Base-by-base conservation (phyloP, 2,888 invertebrate genomes). In the Thera obeliscata region DNA sequence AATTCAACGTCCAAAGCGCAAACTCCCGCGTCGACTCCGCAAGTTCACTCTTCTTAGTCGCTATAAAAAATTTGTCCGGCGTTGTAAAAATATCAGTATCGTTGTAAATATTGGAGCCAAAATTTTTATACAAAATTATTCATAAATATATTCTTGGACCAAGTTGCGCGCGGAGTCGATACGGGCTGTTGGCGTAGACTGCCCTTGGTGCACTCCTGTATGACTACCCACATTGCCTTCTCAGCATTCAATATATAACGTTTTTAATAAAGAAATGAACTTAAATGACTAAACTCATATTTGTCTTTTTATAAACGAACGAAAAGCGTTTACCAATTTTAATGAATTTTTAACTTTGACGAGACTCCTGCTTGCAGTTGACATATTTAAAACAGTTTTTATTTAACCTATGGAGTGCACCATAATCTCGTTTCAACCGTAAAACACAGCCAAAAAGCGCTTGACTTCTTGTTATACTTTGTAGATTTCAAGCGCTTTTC, bases 81-180 rank as follows among this genome's bases (percentile, higher is more conserved):
- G 78, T 87, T 90, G 87, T 90, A 91, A 91, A 87, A 88, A 88
- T 87, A 87, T 85, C 89, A 89, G 85, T 83, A 84, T 69, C 80
- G 78, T 88, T 93, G 92, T 91, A 93, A 91, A 93, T 93, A 93
- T 91, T 90, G 87, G 89, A 89, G 87, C 84, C 89, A 88, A 92
- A 91, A 91, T 91, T 93, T 92, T 91, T 91, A 91, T 92, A 92
- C 88, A 90, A 90, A 91, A 88, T 90, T 88, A 88, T 90, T 89
- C 87, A 82, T 89, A 89, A 86, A 82, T 86, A 86, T 88, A 89
- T 87, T 87, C 87, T 87, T 84, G 87, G 90, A 88, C 87, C 84
- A 85, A 87, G 89, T 87, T 81, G 86, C 76, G 76, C 72, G 82
- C 73, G 80, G 82, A 74, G 80, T 76, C 48, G 67, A 43, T 48